A percentile compares a stretch with the other conserved stretches of the same genome.
These are phyloP conservation scores for Fratercula arctica DNA, from an alignment of 2,797 vertebrate species.

Conservation along the genomic window DNA sequence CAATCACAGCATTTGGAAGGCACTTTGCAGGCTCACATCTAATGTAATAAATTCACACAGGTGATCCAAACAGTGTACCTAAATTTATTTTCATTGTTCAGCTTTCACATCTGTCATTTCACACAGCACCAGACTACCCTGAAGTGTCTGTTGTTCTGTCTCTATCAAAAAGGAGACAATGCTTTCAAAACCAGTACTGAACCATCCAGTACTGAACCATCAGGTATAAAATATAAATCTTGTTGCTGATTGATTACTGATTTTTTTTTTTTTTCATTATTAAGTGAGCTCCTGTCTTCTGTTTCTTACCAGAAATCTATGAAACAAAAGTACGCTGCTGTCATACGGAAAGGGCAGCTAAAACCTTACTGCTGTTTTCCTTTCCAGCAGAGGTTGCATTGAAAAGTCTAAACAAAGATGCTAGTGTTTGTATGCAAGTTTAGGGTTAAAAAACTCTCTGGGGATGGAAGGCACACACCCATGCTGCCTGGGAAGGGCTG, in stretches of 20 bases:
- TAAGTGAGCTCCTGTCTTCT: not conserved
- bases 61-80: not conserved
- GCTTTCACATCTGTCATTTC: not conserved
- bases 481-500: not conserved
- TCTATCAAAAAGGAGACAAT: not conserved
- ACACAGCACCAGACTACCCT: not conserved
- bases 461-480: not conserved
- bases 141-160: not conserved
- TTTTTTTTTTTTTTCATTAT: not conserved
- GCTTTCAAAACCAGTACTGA: not conserved
- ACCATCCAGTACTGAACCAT: not conserved
- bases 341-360: not conserved
- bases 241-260: not conserved
- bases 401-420: not conserved
- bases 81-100: not conserved
- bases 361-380: not conserved
- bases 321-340: not conserved
- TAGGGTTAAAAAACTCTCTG: not conserved
- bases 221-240: not conserved
- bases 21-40: not conserved
- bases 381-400: not conserved
- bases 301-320: not conserved
- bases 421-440: not conserved
- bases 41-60: not conserved
- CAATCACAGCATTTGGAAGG: not conserved